Conservation (phyloP, 2,113 vertebrate species). For the Emydura subglobosa region DNA sequence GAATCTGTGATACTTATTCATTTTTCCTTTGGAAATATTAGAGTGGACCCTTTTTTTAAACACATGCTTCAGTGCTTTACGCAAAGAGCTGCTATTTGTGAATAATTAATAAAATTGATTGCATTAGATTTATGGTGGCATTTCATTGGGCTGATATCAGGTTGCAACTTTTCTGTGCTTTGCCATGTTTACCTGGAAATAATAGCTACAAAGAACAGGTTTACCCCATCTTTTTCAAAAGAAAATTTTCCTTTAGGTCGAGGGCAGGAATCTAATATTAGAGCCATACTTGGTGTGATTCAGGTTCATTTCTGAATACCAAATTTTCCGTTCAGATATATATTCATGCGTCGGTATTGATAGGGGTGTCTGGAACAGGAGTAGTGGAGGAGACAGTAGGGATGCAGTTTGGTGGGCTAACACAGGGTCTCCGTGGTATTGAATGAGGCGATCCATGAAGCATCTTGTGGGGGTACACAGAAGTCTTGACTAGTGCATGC, state of each 20-base stretch:
- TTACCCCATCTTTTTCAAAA: background rate
- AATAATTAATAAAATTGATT: background rate
- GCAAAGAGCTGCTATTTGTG: background rate
- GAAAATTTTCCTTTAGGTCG: background rate
- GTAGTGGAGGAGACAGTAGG: background rate
- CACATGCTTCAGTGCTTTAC: background rate
- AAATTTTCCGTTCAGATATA: background rate
- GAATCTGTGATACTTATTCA: slow-evolving; percentile 4
- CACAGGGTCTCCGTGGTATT: background rate
- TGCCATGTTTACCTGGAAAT: background rate
- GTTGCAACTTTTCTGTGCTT: background rate
- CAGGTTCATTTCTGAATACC: background rate
- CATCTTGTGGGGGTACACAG: background rate
- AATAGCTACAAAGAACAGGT: background rate
- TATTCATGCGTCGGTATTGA: fast-evolving
- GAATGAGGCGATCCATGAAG: background rate
- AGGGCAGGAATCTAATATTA: fast-evolving
- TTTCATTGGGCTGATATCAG: background rate
- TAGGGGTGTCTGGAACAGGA: background rate
- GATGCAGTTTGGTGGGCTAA: background rate
- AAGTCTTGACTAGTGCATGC: background rate
- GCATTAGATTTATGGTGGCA: background rate
- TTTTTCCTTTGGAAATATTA: slow-evolving; percentile 53
- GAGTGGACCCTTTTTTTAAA: background rate
- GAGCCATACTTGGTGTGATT: background rate